phyloP scores from a whole-genome alignment of 2,888 invertebrate genomes.

The Rhyacophila evoluta region DNA sequence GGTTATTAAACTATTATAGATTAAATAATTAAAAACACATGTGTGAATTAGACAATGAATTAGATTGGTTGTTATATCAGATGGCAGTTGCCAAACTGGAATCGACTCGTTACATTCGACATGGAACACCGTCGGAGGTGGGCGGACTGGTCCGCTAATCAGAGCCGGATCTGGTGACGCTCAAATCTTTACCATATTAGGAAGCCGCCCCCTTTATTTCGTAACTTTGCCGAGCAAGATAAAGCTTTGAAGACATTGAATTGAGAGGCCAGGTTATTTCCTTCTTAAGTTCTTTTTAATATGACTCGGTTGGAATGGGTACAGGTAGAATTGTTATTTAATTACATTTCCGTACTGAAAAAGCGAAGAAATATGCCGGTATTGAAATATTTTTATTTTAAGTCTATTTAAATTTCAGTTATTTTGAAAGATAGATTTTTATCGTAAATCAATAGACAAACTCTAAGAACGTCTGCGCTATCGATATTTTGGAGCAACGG shows the following conservation, averaged over 20 bases:
- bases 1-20: background rate
- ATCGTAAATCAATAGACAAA: too few species aligned
- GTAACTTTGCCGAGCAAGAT: background rate
- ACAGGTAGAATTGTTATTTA: too few species aligned
- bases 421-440: too few species aligned
- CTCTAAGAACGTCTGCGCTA: too few species aligned
- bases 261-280: background rate
- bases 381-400: too few species aligned
- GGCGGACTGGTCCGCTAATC: background rate
- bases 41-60: background rate
- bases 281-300: background rate
- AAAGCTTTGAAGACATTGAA: background rate
- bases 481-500: too few species aligned
- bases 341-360: too few species aligned
- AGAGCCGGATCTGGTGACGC: constrained; percentile 13
- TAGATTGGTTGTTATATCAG: constrained; percentile 3
- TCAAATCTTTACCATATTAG: background rate
- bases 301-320: too few species aligned
- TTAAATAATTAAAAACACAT: background rate
- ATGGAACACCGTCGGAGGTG: background rate
- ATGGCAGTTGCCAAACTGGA: constrained; percentile 3
- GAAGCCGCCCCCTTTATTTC: background rate
- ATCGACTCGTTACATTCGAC: background rate
- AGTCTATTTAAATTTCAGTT: too few species aligned
- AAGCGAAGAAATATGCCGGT: too few species aligned